Evolutionary conservation across 2,888 invertebrate species (phyloP), one percentile per base, ranked within the genome.

Genomic region (Gari tellinella): DNA sequence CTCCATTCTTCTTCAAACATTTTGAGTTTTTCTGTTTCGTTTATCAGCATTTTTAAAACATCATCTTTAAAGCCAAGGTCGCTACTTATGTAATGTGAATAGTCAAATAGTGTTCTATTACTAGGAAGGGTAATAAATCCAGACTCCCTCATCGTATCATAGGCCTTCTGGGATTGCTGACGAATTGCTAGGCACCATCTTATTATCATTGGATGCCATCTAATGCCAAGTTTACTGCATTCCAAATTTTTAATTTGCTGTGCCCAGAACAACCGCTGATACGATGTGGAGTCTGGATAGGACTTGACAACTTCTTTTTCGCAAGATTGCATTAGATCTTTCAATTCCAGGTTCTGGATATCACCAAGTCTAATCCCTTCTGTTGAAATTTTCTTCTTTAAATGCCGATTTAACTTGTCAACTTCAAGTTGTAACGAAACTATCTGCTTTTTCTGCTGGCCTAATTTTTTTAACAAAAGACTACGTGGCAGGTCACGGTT

Each of bases 91-190:
- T 57, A 72, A 43, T 79, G 74, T 0, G 63, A 58, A 19, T 74
- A 79, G 38, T 74, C 79, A 60, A 65, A 79, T 8, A 79, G 31
- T 4, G 72, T 79, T 45, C 68, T 14, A 12, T 55, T 17, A 65
- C 70, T 72, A n/a, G 78, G 64, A 12, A 78, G 49, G 14, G 41
- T 62, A 15, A 78, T 49, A 25, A 74, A 74, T 1, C 65, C 65
- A 21, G 43, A 40, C 2, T 66, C 26, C n/a, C 45, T n/a, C 14
- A 74, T 17, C n/a, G 57, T 48, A 26, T 66, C 69, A 52, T 66
- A 75, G 4, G 65, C 45, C 2, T 7, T 52, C 19, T 41, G 48
- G 1, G 69, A 75, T 17, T 69, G 65, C 8, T 53, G 52, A 26
- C 52, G 37, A 2, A 75, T 41, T 26, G 19, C 60, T 4, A 70